Evolutionary conservation across 2,888 invertebrate species (phyloP).

Genomic region (Taenaris catops): DNA sequence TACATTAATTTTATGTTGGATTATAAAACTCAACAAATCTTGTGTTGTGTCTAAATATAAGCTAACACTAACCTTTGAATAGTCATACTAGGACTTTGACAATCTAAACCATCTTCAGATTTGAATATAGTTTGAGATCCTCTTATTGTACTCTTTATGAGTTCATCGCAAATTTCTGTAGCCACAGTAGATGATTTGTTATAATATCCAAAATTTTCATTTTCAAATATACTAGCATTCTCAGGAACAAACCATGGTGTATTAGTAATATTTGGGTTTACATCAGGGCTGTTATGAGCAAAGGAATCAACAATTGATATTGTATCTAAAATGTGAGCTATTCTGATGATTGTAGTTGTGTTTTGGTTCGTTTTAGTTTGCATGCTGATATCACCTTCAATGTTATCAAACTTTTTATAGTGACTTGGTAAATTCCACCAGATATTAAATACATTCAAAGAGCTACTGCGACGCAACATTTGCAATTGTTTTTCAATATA

Average conservation of each 20-base stretch:
- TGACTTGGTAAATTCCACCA: constrained; percentile 61
- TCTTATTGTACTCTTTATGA: constrained; percentile 36
- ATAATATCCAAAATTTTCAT: constrained; percentile 45
- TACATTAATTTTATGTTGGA: no score
- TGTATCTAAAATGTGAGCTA: constrained; percentile 48
- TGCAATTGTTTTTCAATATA: constrained; percentile 33
- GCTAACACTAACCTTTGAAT: constrained; percentile 43
- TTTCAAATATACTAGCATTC: constrained; percentile 54
- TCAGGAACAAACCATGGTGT: constrained; percentile 50
- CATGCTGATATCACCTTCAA: constrained; percentile 28
- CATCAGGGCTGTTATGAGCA: constrained; percentile 27
- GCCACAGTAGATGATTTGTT: constrained; percentile 35
- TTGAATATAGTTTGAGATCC: constrained; percentile 34
- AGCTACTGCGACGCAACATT: constrained; percentile 28
- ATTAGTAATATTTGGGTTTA: constrained; percentile 34
- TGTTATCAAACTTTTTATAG: constrained; percentile 31
- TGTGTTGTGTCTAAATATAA: no score
- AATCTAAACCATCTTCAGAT: constrained; percentile 30
- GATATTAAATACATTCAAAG: constrained; percentile 40
- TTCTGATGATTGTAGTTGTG: constrained; percentile 35
- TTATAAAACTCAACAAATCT: no score
- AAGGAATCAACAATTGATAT: constrained; percentile 60
- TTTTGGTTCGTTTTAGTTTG: constrained; percentile 18
- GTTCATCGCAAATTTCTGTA: constrained; percentile 42
- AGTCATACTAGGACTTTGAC: constrained; percentile 43